Percentiles rank a stretch among this genome's conserved stretches.
These are phyloP conservation scores for Parochlus steinenii DNA, from an alignment of 2,888 invertebrate genomes.

Conservation along the genomic window DNA sequence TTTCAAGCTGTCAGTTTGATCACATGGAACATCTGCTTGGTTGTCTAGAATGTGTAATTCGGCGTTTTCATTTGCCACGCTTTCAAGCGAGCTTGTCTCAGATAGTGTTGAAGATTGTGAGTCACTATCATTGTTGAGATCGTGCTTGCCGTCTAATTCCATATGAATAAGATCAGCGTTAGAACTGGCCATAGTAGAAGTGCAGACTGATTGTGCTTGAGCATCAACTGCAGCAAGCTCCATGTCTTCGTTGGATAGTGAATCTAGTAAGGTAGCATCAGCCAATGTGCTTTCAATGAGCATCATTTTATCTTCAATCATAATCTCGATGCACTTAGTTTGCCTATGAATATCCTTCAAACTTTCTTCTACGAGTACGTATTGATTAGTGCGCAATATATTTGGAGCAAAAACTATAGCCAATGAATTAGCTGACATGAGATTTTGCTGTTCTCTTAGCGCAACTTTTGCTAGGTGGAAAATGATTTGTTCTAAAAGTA, in stretches of 20 bases:
- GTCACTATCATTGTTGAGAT: slow-evolving; percentile 23
- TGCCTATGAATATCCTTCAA: slow-evolving; percentile 79
- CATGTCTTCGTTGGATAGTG: slow-evolving; percentile 38
- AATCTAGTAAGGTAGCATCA: slow-evolving; percentile 80
- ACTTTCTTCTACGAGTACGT: slow-evolving; percentile 80
- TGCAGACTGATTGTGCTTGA: slow-evolving; percentile 62
- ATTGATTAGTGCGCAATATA: slow-evolving; percentile 72
- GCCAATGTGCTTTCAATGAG: slow-evolving; percentile 72
- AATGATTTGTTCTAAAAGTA: slow-evolving; percentile 78
- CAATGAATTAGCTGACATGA: slow-evolving; percentile 81
- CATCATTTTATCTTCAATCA: slow-evolving; percentile 69
- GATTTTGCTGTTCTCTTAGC: slow-evolving; percentile 67
- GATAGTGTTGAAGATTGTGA: slow-evolving; percentile 16
- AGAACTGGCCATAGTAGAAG: slow-evolving; percentile 63
- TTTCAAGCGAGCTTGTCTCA: slow-evolving; percentile 17
- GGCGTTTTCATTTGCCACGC: slow-evolving; percentile 17
- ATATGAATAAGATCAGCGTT: slow-evolving; percentile 76
- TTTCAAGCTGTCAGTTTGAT: slow-evolving; percentile 18
- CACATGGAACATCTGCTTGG: slow-evolving; percentile 15
- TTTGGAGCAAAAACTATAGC: slow-evolving; percentile 94
- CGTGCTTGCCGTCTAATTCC: slow-evolving; percentile 61
- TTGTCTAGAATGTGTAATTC: slow-evolving; percentile 18
- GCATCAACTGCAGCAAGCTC: slow-evolving; percentile 51
- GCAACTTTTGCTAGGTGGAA: slow-evolving; percentile 86
- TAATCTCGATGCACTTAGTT: slow-evolving; percentile 78